A percentile compares a stretch with the other conserved stretches of the same genome.
Conservation (phyloP, 37 sponge, comb jelly and placozoan species). For the Halichondria panicea region DNA sequence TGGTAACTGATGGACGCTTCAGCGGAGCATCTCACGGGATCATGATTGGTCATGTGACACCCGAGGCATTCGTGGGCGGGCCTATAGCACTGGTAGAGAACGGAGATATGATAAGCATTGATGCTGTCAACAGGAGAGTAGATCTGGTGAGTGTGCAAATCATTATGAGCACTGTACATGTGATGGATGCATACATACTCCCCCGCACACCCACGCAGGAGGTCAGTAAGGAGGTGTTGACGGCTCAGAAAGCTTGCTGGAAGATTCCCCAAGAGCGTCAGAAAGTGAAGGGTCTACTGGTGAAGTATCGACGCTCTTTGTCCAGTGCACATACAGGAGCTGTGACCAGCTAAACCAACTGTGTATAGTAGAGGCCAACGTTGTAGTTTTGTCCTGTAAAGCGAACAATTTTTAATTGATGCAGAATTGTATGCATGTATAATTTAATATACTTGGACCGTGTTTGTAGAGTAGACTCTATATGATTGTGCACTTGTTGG, state of each 20-base stretch:
- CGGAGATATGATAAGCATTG: conserved; percentile 50
- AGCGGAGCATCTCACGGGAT: conserved; percentile 82
- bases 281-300: conserved; percentile 36
- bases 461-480: too few species aligned
- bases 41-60: conserved; percentile 69
- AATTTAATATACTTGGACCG: too few species aligned
- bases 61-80: conserved; percentile 59
- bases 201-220: conserved; percentile 44
- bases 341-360: conserved; percentile 8
- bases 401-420: too few species aligned
- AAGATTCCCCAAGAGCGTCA: conserved; percentile 4
- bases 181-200: too few species aligned
- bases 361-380: too few species aligned
- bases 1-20: conserved; percentile 79
- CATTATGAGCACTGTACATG: too few species aligned
- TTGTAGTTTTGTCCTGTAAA: too few species aligned
- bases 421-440: too few species aligned
- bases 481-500: too few species aligned
- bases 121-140: conserved; percentile 16
- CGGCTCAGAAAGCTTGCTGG: conserved; percentile 4
- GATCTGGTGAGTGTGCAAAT: conserved; percentile 39
- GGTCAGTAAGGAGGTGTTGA: conserved; percentile 27
- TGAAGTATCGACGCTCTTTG: conserved; percentile 47
- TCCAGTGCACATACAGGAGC: conserved; percentile 74
- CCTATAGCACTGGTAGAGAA: conserved; percentile 50